phyloP scores from a whole-genome alignment of 2,888 invertebrate species.

The Synergus laeviventris region DNA sequence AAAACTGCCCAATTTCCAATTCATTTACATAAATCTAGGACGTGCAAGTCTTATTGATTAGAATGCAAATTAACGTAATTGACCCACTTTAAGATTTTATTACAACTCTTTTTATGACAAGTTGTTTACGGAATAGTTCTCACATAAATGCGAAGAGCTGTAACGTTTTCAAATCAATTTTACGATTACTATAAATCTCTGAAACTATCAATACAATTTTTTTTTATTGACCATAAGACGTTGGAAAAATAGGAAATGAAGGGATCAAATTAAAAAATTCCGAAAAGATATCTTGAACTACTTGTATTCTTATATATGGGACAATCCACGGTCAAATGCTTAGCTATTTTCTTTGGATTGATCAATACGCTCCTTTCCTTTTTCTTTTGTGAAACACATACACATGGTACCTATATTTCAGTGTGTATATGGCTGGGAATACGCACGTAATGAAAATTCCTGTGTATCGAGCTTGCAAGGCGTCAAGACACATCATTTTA shows the following conservation, averaged over 20 bases:
- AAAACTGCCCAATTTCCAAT: not conserved
- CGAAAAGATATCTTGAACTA: too few relatives aligned
- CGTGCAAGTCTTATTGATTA: slow-evolving; percentile 12
- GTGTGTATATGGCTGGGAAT: not conserved
- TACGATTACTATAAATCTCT: too few relatives aligned
- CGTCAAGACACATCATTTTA: slow-evolving; percentile 26
- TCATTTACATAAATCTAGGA: not conserved
- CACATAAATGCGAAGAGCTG: too few relatives aligned
- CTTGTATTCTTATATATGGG: not conserved
- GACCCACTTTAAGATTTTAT: slow-evolving; percentile 24
- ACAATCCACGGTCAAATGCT: not conserved
- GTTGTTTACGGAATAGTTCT: not conserved
- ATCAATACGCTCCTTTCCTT: slow-evolving; percentile 10
- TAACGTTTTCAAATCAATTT: too few relatives aligned
- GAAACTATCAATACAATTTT: too few relatives aligned
- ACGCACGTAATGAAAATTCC: too few relatives aligned
- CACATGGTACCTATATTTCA: not conserved
- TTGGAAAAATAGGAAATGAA: too few relatives aligned
- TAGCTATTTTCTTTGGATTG: not conserved
- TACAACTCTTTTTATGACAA: slow-evolving; percentile 3
- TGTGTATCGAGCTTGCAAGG: slow-evolving; percentile 27
- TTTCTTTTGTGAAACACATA: not conserved
- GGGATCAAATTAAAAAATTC: too few relatives aligned
- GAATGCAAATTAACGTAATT: slow-evolving; percentile 21
- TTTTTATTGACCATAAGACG: too few relatives aligned